Base-by-base conservation (phyloP, 64 coral and sea anemone genomes). In the Porites lutea region DNA sequence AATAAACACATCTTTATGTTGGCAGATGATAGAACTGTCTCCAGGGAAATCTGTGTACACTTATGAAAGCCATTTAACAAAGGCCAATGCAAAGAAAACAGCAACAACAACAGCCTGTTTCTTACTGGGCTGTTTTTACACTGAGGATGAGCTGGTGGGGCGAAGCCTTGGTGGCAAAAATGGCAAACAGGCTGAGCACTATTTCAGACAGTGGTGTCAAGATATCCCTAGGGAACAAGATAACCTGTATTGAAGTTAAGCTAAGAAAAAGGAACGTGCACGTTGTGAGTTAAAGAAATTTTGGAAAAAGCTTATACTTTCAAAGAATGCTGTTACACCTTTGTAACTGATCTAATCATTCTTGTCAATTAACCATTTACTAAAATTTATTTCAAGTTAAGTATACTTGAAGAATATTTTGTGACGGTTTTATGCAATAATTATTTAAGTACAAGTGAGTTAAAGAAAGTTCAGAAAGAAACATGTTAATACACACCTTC, bases 1-100 rank as follows among this genome's bases (percentile, higher is more conserved):
- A 77, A 77, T 77, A 48, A 77, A 77, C 46, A 77, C 49, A 77
- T 67, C 48, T 52, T 79, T 79, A 55, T 79, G 76, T 22, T 79
- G 18, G 49, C 54, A 57, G 84, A 87, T 87, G 84, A 87, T 87
- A 72, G 84, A 87, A 59, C 68, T 87, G 50, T 87, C 84, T 72
- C 84, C 68, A 72, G 84, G 84, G 23, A 74, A 57, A 87, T 72
- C 16, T 72, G 46, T 87, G 54, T 87, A 73, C 37, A 57, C 73
- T 51, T 87, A 55, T 87, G 84, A 87, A 13, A 74, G 84, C 48
- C 66, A 87, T 52, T 19, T 73, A 43, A 71, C 84, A 19, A 87
- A 73, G 54, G 84, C 67, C 55, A 21, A 70, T 57, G 22, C 49
- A 20, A 72, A 87, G 54, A 70, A 59, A 49, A 47, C 81, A 46